These are phyloP conservation scores for Catostylus mosaicus DNA, from an alignment of 30 jellyfish, hydroid and myxozoan genomes.

Conservation along the genomic window DNA sequence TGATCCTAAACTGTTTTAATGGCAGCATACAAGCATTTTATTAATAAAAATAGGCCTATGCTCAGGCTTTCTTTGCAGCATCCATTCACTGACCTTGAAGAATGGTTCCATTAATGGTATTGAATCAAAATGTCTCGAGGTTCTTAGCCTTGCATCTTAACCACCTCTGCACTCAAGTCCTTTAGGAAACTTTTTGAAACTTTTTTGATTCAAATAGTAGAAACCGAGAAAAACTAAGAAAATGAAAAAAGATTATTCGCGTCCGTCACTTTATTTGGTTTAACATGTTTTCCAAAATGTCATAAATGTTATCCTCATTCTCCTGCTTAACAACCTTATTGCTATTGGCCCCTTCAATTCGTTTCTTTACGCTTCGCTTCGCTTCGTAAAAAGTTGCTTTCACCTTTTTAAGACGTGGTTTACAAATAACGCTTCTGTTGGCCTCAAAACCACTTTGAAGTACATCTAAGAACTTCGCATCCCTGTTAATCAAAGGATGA, in stretches of 20 bases:
- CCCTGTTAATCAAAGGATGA: slow-evolving; percentile 57
- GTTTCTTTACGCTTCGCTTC: slow-evolving; percentile 11
- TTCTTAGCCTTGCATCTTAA: no score
- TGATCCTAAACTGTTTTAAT: no score
- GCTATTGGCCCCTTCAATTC: background rate
- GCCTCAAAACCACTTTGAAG: slow-evolving; percentile 39
- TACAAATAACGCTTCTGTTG: slow-evolving; percentile 45
- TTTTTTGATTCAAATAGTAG: background rate
- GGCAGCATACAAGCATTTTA: no score
- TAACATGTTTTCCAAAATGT: slow-evolving; percentile 39
- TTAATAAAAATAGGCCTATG: no score
- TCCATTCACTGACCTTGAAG: no score
- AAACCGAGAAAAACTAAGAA: background rate
- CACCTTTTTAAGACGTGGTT: slow-evolving; percentile 41
- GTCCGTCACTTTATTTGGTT: background rate
- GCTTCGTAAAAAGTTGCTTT: slow-evolving; percentile 48
- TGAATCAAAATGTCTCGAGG: no score
- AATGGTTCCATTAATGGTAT: no score
- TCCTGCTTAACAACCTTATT: slow-evolving; percentile 24
- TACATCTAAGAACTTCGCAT: slow-evolving; percentile 59
- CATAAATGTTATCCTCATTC: slow-evolving; percentile 14
- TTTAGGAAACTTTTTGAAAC: no score
- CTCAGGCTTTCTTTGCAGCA: no score
- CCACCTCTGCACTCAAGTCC: no score
- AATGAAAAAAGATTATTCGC: background rate